Evolutionary conservation across 2,888 invertebrate species (phyloP), one percentile per base, ranked within the genome.

Genomic region (Lasius fuliginosus): DNA sequence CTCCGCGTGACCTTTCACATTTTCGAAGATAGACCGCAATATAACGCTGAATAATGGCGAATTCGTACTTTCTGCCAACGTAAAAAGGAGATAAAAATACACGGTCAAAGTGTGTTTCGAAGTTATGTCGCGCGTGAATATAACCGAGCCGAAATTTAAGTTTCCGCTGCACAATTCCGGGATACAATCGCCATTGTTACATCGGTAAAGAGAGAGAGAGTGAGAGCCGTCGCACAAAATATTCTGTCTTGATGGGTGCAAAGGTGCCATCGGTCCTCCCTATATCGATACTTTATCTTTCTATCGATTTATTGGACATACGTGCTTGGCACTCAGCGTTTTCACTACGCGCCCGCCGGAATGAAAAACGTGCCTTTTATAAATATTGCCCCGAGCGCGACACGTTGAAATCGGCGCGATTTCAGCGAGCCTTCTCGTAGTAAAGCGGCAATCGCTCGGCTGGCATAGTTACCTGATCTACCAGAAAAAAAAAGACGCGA

Each of bases 261-360:
- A 36, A 36, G 5, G 36, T 36, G 36, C 23, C 30, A 33, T 58
- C 23, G 40, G 69, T 42, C 82, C 73, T 88, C 73, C 75, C 74
- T 67, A 65, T 84, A 85, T 68, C 82, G 88, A 87, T 74, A 83
- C 33, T 69, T 85, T 56, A 87, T 85, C 79, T 75, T 30, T 30
- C n/a, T 85, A 89, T 90, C 85, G 90, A 89, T 90, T 90, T 87
- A 85, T 86, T 69, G 85, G 83, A 6, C 49, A 15, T 86, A 84
- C 81, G 60, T 76, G 83, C 40, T 36, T 42, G 11, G 56, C 53
- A 12, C 46, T 42, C 53, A 15, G 27, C 79, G 68, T 86, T 89
- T 89, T 88, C 83, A 65, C 67, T 71, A 49, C n/a, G n/a, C n/a
- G 53, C n/a, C 40, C 64, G 68, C 6, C 60, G 64, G 81, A 87